Evolutionary conservation across 2,113 vertebrate genomes (phyloP).

Genomic region (Patagioenas fasciata): DNA sequence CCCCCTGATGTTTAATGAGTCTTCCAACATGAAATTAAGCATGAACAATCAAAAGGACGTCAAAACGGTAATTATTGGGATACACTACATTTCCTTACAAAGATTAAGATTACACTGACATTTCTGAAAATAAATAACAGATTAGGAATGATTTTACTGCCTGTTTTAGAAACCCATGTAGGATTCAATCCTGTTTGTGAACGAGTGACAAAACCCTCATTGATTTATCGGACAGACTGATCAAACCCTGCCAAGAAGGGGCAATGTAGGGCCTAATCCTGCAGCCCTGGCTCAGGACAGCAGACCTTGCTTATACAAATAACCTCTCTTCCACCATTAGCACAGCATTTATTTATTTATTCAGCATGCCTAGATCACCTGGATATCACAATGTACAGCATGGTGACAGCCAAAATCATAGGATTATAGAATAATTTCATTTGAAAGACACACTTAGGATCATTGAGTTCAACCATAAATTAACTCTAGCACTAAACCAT

Average conservation of each 20-base stretch:
- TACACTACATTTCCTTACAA: neutral
- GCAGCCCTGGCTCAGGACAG: neutral
- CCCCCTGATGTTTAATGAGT: neutral
- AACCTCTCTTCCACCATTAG: neutral
- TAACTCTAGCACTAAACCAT: too few relatives aligned
- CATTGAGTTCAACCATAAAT: too few relatives aligned
- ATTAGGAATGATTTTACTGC: neutral
- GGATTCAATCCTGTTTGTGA: neutral
- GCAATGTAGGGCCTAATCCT: neutral
- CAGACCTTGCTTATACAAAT: neutral
- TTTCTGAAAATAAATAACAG: neutral
- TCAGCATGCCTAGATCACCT: neutral
- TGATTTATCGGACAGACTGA: neutral
- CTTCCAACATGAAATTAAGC: constrained; percentile 3
- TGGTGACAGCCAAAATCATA: neutral
- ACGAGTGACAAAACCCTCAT: neutral
- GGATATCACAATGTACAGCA: neutral
- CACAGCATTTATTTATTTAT: neutral
- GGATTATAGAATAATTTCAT: too few relatives aligned
- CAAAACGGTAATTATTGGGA: constrained; percentile 5
- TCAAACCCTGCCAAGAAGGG: neutral
- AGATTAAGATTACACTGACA: neutral
- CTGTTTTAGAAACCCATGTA: neutral
- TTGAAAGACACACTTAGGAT: too few relatives aligned
- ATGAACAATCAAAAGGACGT: neutral